Conservation (phyloP, 2,113 vertebrate species). For the Hyperopisus bebe region DNA sequence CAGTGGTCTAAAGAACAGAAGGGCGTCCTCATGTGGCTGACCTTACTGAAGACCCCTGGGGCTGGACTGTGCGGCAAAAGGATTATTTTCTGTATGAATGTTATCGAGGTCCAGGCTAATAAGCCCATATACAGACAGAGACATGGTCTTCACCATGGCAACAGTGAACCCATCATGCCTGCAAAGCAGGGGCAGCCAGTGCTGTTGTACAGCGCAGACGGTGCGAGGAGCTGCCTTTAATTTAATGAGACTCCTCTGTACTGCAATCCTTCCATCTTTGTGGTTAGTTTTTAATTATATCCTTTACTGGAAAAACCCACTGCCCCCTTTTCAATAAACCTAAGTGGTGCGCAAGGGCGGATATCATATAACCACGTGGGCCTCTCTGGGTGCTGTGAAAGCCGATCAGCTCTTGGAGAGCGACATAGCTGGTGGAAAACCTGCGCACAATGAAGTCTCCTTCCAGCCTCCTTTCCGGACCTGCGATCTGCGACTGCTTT, state of each 20-base stretch:
- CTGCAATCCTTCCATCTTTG: background rate
- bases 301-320: background rate
- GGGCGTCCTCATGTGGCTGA: background rate
- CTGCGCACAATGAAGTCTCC: background rate
- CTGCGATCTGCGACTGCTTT: background rate
- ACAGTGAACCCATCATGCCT: background rate
- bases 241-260: background rate
- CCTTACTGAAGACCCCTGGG: background rate
- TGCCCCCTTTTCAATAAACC: background rate
- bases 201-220: background rate
- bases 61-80: background rate
- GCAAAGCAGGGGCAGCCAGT: background rate
- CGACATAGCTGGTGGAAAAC: background rate
- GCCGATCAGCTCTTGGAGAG: background rate
- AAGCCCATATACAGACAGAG: background rate
- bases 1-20: background rate
- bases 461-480: background rate
- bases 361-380: background rate
- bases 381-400: background rate
- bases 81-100: background rate
- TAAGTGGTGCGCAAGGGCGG: background rate
- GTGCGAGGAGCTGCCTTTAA: background rate
- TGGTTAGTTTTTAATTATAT: background rate
- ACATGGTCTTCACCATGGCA: background rate
- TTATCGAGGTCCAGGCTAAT: background rate